Conservation (phyloP, 2,797 vertebrate genomes). For the Apogon talboti region DNA sequence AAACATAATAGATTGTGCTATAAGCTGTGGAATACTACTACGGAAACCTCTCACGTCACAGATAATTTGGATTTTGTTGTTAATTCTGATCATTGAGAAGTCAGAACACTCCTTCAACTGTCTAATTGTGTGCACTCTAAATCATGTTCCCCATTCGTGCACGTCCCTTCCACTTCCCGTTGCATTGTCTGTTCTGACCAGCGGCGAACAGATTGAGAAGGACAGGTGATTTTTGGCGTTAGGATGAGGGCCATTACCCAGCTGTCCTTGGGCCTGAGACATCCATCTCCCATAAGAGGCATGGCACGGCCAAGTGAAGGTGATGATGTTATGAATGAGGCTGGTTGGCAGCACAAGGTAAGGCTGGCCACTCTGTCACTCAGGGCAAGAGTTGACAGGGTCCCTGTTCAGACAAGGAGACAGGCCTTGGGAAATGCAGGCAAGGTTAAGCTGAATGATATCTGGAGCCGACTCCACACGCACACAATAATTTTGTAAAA, state of each 20-base stretch:
- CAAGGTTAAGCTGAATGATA: constrained; percentile 71
- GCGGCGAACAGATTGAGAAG: constrained; percentile 54
- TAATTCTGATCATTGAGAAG: too few relatives aligned
- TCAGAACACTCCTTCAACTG: neutral
- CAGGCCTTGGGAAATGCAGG: constrained; percentile 62
- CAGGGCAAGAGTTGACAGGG: constrained; percentile 55
- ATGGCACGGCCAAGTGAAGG: constrained; percentile 78
- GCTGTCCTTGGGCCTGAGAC: constrained; percentile 77
- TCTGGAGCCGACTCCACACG: constrained; percentile 21
- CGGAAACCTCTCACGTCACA: too few relatives aligned
- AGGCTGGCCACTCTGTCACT: constrained; percentile 73
- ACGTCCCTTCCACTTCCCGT: constrained; percentile 13
- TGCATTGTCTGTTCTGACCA: constrained; percentile 21
- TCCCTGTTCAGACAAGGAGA: constrained; percentile 53
- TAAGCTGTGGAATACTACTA: too few relatives aligned
- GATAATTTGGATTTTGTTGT: too few relatives aligned
- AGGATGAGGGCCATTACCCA: constrained; percentile 73
- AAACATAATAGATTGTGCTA: too few relatives aligned
- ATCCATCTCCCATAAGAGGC: constrained; percentile 78
- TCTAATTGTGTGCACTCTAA: neutral
- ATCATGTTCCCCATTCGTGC: neutral
- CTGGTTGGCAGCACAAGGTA: constrained; percentile 77
- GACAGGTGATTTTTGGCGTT: constrained; percentile 67
- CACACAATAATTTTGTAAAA: too few relatives aligned
- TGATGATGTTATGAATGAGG: constrained; percentile 82